Conservation (phyloP, 2,888 invertebrate species). For the Xanthia togata region DNA sequence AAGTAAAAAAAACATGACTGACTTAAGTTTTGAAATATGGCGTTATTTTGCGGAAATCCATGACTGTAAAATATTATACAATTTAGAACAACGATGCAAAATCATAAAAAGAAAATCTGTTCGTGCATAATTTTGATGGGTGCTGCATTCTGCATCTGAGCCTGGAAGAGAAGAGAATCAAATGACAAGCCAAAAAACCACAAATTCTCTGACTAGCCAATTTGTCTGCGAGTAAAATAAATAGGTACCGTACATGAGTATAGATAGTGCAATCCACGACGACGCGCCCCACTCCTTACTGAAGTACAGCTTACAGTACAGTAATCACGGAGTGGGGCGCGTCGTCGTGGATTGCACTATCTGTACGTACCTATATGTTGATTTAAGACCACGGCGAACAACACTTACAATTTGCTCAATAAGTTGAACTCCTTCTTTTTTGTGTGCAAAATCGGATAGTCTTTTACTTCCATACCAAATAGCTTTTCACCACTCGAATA, state of each 20-base stretch:
- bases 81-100: neutral
- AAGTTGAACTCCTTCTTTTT: constrained; percentile 96
- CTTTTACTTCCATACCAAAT: constrained; percentile 95
- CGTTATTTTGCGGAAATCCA: neutral
- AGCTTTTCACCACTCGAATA: constrained; percentile 95
- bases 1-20: constrained; percentile 43
- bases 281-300: too few relatives aligned
- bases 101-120: too few relatives aligned
- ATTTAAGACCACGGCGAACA: neutral
- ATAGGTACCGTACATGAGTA: neutral
- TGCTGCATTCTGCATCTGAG: neutral
- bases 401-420: constrained; percentile 94
- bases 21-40: neutral
- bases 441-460: constrained; percentile 94
- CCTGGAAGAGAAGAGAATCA: neutral
- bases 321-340: too few relatives aligned
- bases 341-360: too few relatives aligned
- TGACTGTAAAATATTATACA: neutral
- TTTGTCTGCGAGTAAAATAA: too few relatives aligned
- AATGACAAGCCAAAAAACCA: neutral
- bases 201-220: neutral
- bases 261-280: too few relatives aligned
- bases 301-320: too few relatives aligned
- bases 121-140: too few relatives aligned
- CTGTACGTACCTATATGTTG: too few relatives aligned